Percentiles rank a stretch among this genome's conserved stretches.
These are phyloP conservation scores for Leptopilina clavipes DNA, from an alignment of 1,140 invertebrate genomes.

Conservation along the genomic window DNA sequence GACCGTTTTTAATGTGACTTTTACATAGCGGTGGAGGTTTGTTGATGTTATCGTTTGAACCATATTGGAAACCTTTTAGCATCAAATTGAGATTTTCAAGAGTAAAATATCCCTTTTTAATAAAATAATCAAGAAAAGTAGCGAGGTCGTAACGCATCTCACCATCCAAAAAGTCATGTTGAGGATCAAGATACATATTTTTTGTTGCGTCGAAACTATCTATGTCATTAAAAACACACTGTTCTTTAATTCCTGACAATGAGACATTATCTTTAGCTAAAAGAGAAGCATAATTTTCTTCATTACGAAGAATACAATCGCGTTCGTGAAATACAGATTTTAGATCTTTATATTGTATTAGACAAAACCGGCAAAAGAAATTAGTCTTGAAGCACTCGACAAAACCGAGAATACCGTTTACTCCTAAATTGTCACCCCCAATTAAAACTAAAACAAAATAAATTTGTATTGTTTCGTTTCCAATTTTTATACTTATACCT, in stretches of 20 bases:
- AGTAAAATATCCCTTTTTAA: not conserved
- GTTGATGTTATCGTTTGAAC: not conserved
- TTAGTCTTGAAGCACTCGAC: conserved; percentile 38
- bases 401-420: conserved; percentile 42
- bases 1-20: no score
- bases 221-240: not conserved
- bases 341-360: conserved; percentile 29
- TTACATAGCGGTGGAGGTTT: conserved; percentile 23
- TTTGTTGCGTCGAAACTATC: not conserved
- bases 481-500: conserved; percentile 25
- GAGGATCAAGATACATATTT: not conserved
- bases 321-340: conserved; percentile 35
- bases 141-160: not conserved
- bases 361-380: conserved; percentile 46
- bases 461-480: conserved; percentile 29
- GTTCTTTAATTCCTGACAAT: not conserved
- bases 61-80: conserved; percentile 4
- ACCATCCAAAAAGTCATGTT: not conserved
- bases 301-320: conserved; percentile 25
- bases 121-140: not conserved
- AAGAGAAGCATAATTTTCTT: not conserved
- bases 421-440: conserved; percentile 42
- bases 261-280: not conserved
- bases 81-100: not conserved
- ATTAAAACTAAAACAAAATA: conserved; percentile 43